phyloP scores from a whole-genome alignment of 2,113 vertebrate genomes.

The Asarcornis scutulata region DNA sequence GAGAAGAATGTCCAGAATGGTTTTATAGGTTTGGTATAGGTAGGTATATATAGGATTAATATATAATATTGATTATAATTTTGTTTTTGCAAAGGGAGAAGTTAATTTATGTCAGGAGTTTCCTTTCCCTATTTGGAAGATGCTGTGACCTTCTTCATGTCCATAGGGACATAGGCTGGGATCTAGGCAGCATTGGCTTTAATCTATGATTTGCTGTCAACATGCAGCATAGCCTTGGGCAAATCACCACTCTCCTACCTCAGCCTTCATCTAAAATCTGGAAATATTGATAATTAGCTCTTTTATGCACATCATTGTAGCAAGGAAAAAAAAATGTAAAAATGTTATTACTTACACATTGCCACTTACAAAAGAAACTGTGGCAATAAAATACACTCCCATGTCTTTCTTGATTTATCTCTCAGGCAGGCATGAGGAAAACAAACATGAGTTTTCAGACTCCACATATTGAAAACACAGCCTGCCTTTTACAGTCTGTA shows the following conservation, averaged over 20 bases:
- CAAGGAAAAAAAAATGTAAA: background rate
- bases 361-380: background rate
- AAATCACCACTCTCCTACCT: background rate
- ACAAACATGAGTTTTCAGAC: conserved; percentile 2
- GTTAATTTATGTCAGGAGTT: background rate
- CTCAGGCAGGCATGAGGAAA: background rate
- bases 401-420: conserved; percentile 1
- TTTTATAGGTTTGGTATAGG: background rate
- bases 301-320: background rate
- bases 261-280: background rate
- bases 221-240: fast-evolving
- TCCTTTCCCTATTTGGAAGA: background rate
- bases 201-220: background rate
- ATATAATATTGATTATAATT: background rate
- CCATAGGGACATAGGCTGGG: background rate
- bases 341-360: background rate
- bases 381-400: background rate
- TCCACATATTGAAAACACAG: background rate
- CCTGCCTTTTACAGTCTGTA: background rate
- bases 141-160: background rate
- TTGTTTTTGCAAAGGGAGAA: background rate
- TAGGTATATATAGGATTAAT: background rate
- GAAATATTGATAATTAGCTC: background rate
- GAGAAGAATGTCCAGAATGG: background rate
- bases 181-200: background rate